phyloP scores from a whole-genome alignment of 2,113 vertebrate genomes.

The Ploceus nigricollis region DNA sequence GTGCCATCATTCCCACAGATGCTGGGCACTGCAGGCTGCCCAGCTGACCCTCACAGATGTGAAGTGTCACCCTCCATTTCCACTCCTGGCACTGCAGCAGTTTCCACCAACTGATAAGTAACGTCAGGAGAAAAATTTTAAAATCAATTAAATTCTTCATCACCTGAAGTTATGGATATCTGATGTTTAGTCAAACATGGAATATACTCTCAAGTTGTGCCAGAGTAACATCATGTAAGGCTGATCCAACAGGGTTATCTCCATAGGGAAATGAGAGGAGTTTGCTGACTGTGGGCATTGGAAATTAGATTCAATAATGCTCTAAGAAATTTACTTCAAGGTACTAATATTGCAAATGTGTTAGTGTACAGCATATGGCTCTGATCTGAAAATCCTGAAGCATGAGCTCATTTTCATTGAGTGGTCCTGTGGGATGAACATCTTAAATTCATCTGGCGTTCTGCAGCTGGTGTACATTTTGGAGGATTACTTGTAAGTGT shows the following conservation, averaged over 20 bases:
- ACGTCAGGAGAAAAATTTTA: background rate
- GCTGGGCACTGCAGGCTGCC: background rate
- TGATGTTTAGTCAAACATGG: background rate
- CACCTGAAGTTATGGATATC: background rate
- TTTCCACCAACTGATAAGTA: background rate
- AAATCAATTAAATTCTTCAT: background rate
- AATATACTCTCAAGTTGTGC: background rate
- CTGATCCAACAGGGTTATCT: background rate
- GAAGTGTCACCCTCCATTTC: background rate
- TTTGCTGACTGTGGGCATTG: background rate
- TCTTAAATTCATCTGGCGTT: constrained; percentile 43
- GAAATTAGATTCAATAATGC: background rate
- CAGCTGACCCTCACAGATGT: background rate
- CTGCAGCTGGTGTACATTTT: constrained; percentile 14
- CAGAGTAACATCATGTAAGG: background rate
- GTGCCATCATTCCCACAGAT: background rate
- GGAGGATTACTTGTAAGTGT: background rate
- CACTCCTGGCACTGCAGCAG: background rate
- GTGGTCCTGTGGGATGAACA: background rate
- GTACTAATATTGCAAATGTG: background rate
- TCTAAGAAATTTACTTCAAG: constrained; percentile 1
- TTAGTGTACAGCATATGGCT: constrained; percentile 12
- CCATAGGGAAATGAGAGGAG: background rate
- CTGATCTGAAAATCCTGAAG: constrained; percentile 15
- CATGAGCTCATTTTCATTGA: constrained; percentile 14